These are phyloP conservation scores for Riparia riparia DNA, from an alignment of 2,113 vertebrate genomes.

Conservation along the genomic window DNA sequence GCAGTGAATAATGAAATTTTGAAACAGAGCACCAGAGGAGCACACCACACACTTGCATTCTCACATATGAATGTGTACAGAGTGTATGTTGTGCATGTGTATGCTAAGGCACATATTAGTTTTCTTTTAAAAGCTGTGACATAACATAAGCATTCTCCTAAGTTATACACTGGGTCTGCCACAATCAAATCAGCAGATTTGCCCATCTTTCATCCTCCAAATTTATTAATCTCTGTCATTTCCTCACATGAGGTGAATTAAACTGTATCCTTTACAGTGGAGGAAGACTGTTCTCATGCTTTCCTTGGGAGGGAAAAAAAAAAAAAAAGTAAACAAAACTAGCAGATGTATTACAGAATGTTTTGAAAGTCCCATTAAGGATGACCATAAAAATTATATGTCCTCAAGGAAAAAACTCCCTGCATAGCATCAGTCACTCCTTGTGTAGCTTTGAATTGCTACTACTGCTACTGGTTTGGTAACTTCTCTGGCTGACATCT, in stretches of 20 bases:
- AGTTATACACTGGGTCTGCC: background rate
- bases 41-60: background rate
- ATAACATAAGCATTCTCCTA: background rate
- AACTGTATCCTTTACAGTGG: background rate
- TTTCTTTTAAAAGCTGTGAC: background rate
- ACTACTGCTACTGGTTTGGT: background rate
- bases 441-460: background rate
- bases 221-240: background rate
- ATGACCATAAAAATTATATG: background rate
- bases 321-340: background rate
- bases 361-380: background rate
- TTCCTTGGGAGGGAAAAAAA: background rate
- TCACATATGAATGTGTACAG: rapidly evolving
- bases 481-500: background rate
- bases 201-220: background rate
- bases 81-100: background rate
- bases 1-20: background rate
- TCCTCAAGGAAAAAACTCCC: background rate
- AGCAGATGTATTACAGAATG: background rate
- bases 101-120: background rate
- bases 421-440: background rate
- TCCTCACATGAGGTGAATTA: background rate
- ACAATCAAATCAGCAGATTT: background rate
- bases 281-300: background rate
- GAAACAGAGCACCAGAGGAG: background rate